A percentile compares a stretch with the other conserved stretches of the same genome.
Conservation (phyloP, 1,140 invertebrate species). For the Anadara kagoshimensis region DNA sequence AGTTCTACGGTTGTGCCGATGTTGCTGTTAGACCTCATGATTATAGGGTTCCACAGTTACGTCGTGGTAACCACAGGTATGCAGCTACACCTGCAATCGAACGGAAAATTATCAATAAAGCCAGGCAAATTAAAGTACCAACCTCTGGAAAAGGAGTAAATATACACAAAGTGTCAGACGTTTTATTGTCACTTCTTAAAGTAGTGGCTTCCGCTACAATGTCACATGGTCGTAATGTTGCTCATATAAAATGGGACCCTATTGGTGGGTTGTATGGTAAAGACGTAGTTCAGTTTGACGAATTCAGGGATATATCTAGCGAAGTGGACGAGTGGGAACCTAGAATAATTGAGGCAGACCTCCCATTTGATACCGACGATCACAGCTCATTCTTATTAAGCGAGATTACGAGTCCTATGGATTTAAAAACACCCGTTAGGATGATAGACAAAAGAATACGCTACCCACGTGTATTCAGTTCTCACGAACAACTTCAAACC, state of each 20-base stretch:
- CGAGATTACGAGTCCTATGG: slow-evolving; percentile 17
- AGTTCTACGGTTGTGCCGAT: slow-evolving; percentile 56
- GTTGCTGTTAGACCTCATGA: not conserved
- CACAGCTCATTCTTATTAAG: slow-evolving; percentile 25
- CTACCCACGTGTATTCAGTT: not conserved
- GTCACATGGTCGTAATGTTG: slow-evolving; percentile 6
- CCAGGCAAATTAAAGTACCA: not conserved
- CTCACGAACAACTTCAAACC: not conserved
- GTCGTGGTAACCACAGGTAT: not conserved
- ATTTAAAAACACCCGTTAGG: slow-evolving; percentile 7
- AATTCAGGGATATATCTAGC: not conserved
- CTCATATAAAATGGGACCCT: slow-evolving; percentile 32
- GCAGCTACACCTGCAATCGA: not conserved
- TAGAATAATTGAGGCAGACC: slow-evolving; percentile 25
- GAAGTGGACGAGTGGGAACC: slow-evolving; percentile 4
- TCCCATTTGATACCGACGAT: not conserved
- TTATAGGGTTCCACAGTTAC: not conserved
- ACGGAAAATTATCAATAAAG: not conserved
- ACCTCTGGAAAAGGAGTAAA: not conserved
- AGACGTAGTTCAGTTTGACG: slow-evolving; percentile 2
- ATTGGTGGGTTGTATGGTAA: slow-evolving; percentile 6
- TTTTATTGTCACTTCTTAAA: slow-evolving; percentile 33
- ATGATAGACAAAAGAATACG: not conserved
- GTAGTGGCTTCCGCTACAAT: slow-evolving; percentile 12
- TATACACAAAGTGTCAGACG: slow-evolving; percentile 19